Evolutionary conservation across 2,113 vertebrate species (phyloP), one percentile per base, ranked within the genome.

Genomic region (Piprites chloris): DNA sequence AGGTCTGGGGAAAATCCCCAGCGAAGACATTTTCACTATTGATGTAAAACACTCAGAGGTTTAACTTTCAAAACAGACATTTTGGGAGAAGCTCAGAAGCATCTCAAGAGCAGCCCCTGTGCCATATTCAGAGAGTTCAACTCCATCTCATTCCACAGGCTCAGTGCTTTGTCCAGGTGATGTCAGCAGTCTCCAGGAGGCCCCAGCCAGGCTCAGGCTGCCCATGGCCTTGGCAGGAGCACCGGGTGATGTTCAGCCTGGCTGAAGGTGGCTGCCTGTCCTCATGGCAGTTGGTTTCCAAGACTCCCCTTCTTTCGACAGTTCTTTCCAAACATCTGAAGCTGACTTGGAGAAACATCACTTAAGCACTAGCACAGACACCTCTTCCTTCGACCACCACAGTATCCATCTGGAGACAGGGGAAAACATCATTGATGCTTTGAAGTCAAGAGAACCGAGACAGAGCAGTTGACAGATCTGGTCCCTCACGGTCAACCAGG

Each of bases 21-120:
- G 39, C 14, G 78, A 91, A 42, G 79, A 63, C 76, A 69, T 55
- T 93, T 91, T 55, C 82, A 41, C 81, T 77, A 33, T 8, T 89
- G 69, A 94, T 82, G 77, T 88, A 78, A 84, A 86, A 76, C 39
- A 93, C 73, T 89, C 37, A 59, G 76, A 81, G 62, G 65, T 95
- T 90, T 86, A 77, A 62, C 90, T 78, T 86, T 78, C 79, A 89
- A 86, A 92, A 86, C 50, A 77, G 85, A 77, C 24, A 18, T 81
- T 90, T 68, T n/a, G 49, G 79, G 83, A 71, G 76, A 89, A 56
- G n/a, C 69, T 78, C 69, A 52, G 80, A 75, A 90, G 69, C 44
- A 10, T 56, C 44, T 65, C 56, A 23, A 33, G 88, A 80, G 84
- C 32, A 56, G 35, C 12, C 26, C 80, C 55, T 56, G 61, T 56